Evolutionary conservation across 2,888 invertebrate genomes (phyloP), one percentile per base, ranked within the genome.

Genomic region (Diarsia dahlii): DNA sequence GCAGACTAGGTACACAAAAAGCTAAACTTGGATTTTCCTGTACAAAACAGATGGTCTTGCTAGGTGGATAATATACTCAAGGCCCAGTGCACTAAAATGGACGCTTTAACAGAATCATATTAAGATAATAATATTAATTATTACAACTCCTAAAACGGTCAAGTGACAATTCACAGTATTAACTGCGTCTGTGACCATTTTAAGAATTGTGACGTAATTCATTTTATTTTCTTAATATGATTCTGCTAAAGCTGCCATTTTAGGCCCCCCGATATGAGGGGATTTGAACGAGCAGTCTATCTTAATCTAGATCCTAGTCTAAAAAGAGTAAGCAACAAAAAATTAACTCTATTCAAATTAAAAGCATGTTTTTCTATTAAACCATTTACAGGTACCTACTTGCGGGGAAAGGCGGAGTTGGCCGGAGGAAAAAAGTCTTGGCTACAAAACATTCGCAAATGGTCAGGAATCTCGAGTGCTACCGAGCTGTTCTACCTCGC

Each of bases 1-100:
- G 20, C 63, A 71, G 52, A 60, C 58, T 28, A 13, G 10, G 54
- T n/a, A 34, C 8, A 56, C 10, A 73, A 65, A 65, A 78, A 73
- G 2, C 13, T 60, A n/a, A 3, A 54, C 8, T 15, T 9, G 5
- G 13, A 15, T 23, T 1, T 56, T 45, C 9, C 28, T 18, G n/a
- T 8, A 23, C 28, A 50, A 63, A 54, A 20, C 23, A 8, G 9
- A 54, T 4, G 18, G 15, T 39, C 3, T 28, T 54, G 34, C 6
- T 62, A 0, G 18, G 8, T n/a, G 2, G 18, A 52, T 34, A 45
- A 50, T 45, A 65, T 58, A 76, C n/a, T 28, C 45, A 23, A 28
- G 3, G 58, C 50, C 28, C 48, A 50, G 48, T 39, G 8, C 6
- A 39, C 39, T 39, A 39, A 39, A 39, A 39, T 39, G 39, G 5